Evolutionary conservation across 2,888 invertebrate genomes (phyloP), one percentile per base, ranked within the genome.

Genomic region (Tricholauxania praeusta): DNA sequence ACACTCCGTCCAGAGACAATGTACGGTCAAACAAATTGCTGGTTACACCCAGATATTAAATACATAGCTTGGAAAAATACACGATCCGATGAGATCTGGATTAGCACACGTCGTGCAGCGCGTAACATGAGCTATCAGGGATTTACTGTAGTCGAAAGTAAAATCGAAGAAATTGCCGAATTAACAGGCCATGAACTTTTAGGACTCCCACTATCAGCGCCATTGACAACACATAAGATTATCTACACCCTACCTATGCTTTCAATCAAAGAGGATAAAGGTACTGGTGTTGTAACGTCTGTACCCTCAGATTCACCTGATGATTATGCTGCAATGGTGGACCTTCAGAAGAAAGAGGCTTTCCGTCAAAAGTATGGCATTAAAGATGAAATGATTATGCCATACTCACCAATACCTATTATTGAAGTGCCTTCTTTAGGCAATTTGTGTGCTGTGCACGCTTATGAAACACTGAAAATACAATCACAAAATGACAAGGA

Each of bases 11-110:
- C 99, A 1, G 99, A 99, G 89, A 99, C 99, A 1, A 99, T 99
- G 99, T 99, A 98, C 84, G 99, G 99, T 0, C 99, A 99, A 89
- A 99, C 99, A 0, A 99, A 99, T 86, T 99, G 98, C 86, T 99
- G 99, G 98, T 87, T 99, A 5, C 94, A 94, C 83, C 99, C 99
- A 0, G 97, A 98, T 83, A 95, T 99, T 84, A 92, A 91, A 78
- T 99, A 99, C 84, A 92, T 98, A 77, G 97, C 95, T 1, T 95
- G 97, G 85, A 90, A 92, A 82, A 92, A 92, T 0, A 89, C 90
- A 15, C 90, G 89, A 57, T 88, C 90, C 55, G 89, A 89, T 62
- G 96, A 97, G 76, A 89, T 99, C 52, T 98, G 94, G 87, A 90
- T 99, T 64, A 95, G 94, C 80, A 98, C 98, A 0, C 89, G 88